A percentile compares a stretch with the other conserved stretches of the same genome.
These are phyloP conservation scores for Pterostichus niger DNA, from an alignment of 2,888 invertebrate species.

Conservation along the genomic window DNA sequence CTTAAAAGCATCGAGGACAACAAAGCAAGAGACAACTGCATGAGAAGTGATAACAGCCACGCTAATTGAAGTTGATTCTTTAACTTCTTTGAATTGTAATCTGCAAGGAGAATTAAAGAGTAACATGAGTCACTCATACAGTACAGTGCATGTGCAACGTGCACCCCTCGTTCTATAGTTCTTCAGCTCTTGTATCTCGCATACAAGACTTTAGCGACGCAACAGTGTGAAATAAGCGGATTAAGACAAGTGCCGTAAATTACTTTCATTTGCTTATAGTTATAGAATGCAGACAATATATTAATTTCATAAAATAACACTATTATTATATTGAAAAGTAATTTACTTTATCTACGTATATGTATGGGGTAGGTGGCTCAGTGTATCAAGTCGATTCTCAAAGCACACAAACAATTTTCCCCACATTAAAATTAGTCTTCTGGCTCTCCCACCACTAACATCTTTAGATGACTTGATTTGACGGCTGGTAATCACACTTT, in stretches of 20 bases:
- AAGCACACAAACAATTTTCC: too few relatives aligned
- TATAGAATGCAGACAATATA: neutral
- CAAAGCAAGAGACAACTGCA: constrained; percentile 35
- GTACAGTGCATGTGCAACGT: constrained; percentile 25
- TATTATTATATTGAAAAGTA: too few relatives aligned
- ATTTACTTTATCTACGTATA: too few relatives aligned
- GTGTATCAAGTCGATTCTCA: too few relatives aligned
- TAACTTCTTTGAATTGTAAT: constrained; percentile 36
- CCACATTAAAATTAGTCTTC: too few relatives aligned
- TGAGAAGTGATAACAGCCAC: constrained; percentile 2
- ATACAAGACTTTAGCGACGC: constrained; percentile 5
- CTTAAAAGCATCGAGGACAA: too few relatives aligned
- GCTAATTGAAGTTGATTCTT: constrained; percentile 42
- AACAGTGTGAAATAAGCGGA: constrained; percentile 39
- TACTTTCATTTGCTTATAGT: constrained; percentile 16
- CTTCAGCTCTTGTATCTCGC: neutral
- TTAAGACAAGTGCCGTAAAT: constrained; percentile 23
- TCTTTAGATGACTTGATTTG: too few relatives aligned
- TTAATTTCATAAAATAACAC: neutral
- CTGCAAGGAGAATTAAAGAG: constrained; percentile 12
- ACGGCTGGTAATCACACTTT: too few relatives aligned
- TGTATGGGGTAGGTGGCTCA: too few relatives aligned
- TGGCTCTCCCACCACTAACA: too few relatives aligned
- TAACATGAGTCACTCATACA: constrained; percentile 28
- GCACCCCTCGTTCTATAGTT: neutral